These are phyloP conservation scores for Cyprinodon brontotheroides DNA, from an alignment of 2,113 vertebrate species.

Conservation along the genomic window DNA sequence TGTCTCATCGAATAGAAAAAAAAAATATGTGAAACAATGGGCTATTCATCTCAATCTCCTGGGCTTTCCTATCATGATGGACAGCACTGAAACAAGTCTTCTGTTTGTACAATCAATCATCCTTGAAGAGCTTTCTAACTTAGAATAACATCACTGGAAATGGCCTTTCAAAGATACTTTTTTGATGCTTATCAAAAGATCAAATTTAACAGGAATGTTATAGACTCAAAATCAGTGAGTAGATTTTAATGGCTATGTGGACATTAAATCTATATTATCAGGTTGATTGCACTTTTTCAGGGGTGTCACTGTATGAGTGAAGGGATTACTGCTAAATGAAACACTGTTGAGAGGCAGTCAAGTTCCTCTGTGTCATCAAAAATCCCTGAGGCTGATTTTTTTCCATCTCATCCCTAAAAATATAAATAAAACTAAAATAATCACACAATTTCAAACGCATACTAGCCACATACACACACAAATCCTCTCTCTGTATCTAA, in stretches of 20 bases:
- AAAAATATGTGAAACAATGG: constrained; percentile 38
- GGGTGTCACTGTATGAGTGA: constrained; percentile 23
- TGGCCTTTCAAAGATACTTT: constrained; percentile 35
- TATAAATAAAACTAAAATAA: constrained; percentile 4
- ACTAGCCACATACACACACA: not conserved
- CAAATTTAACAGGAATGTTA: constrained; percentile 36
- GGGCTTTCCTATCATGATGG: not conserved
- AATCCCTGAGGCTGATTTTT: constrained; percentile 10
- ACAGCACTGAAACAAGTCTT: not conserved
- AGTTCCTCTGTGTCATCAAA: constrained; percentile 26
- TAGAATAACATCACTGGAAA: constrained; percentile 55
- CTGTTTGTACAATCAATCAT: constrained; percentile 27
- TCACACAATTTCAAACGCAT: constrained; percentile 1
- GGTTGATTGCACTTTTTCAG: constrained; percentile 27
- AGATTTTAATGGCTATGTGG: constrained; percentile 40
- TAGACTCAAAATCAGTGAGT: constrained; percentile 47
- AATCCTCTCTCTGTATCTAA: constrained; percentile 46
- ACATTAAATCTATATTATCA: constrained; percentile 33
- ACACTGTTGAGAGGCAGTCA: constrained; percentile 41
- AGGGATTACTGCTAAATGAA: constrained; percentile 43
- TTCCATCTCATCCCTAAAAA: constrained; percentile 15
- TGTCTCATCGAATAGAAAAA: constrained; percentile 42
- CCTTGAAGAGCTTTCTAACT: constrained; percentile 22
- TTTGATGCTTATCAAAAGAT: constrained; percentile 30
- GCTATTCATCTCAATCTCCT: constrained; percentile 28